Percentiles rank a stretch among this genome's conserved stretches.
Conservation (phyloP, 1,140 invertebrate genomes). For the Archegozetes longisetosus region DNA sequence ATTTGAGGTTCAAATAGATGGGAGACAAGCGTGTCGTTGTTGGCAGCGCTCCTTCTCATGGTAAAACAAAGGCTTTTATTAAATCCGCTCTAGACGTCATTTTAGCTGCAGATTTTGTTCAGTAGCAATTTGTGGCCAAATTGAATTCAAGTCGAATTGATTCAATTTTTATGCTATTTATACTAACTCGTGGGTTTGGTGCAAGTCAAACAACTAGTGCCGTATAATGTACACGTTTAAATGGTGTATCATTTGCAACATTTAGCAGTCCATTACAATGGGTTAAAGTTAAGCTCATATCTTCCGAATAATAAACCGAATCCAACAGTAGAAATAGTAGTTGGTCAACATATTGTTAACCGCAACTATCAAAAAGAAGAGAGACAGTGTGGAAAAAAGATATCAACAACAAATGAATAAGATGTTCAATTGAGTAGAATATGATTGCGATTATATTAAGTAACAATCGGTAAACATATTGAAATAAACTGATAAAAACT, state of each 20-base stretch:
- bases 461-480: too few species aligned
- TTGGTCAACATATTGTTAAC: constrained; percentile 38
- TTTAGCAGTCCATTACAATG: constrained; percentile 59
- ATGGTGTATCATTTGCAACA: constrained; percentile 56
- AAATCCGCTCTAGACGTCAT: constrained; percentile 78
- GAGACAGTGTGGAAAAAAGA: constrained; percentile 19
- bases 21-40: constrained; percentile 63
- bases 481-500: too few species aligned
- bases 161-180: too few species aligned
- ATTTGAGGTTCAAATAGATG: constrained; percentile 63
- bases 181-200: constrained; percentile 51
- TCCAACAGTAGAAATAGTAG: constrained; percentile 38
- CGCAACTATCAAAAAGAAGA: constrained; percentile 32
- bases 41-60: constrained; percentile 81
- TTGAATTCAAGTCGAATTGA: too few species aligned
- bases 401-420: constrained; percentile 20
- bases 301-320: constrained; percentile 31
- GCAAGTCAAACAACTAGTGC: constrained; percentile 72
- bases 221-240: constrained; percentile 25
- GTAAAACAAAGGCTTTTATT: constrained; percentile 86
- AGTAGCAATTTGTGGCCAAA: too few species aligned
- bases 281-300: constrained; percentile 53
- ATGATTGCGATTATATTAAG: neutral
- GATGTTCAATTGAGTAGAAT: constrained; percentile 11
- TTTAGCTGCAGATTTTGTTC: constrained; percentile 54